Evolutionary conservation across 2,888 invertebrate species (phyloP).

Genomic region (Hesperia comma): DNA sequence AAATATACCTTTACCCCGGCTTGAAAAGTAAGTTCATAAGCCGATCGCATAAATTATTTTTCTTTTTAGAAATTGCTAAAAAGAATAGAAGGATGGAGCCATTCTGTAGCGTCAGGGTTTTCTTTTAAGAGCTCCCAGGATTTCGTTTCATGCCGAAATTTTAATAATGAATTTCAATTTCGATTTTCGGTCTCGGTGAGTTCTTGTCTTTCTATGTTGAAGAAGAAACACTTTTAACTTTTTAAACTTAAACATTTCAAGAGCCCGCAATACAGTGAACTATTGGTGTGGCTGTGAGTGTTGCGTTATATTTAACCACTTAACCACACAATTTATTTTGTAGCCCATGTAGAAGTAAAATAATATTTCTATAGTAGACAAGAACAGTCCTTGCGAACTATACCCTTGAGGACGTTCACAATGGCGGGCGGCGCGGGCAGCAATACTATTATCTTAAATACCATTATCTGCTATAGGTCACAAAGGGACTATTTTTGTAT

Average conservation of each 20-base stretch:
- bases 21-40: background rate
- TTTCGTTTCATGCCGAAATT: no score
- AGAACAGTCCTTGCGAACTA: conserved; percentile 5
- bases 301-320: no score
- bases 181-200: no score
- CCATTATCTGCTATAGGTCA: conserved; percentile 16
- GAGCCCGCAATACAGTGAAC: no score
- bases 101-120: no score
- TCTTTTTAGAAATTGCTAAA: background rate
- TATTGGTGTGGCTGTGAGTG: no score
- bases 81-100: background rate
- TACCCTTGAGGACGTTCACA: conserved; percentile 14
- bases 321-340: no score
- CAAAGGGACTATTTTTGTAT: conserved; percentile 7
- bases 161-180: no score
- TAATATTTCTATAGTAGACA: no score
- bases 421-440: background rate
- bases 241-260: conserved; percentile 9
- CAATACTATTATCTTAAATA: conserved; percentile 22
- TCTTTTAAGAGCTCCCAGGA: no score
- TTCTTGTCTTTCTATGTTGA: background rate
- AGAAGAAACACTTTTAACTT: conserved; percentile 8
- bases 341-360: no score
- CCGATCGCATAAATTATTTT: conserved; percentile 3
- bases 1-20: conserved; percentile 2